Evolutionary conservation across 2,113 vertebrate genomes (phyloP), one percentile per base, ranked within the genome.

Genomic region (Mastomys coucha): DNA sequence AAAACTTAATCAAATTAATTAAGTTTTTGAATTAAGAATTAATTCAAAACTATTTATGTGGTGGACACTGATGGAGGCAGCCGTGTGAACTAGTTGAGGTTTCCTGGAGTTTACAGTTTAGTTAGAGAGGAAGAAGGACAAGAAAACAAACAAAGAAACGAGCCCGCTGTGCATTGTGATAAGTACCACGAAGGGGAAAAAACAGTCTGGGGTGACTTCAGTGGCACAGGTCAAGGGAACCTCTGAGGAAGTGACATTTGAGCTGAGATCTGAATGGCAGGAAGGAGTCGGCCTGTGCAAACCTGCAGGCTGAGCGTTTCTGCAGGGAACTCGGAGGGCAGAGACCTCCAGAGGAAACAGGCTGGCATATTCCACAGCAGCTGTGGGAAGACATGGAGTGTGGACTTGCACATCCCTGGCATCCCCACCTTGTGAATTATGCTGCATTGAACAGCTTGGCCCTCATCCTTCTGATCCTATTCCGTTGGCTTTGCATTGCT

Each of bases 221-320:
- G 78, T 82, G 42, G 17, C 14, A 10, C 73, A 76, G 51, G 91
- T 89, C 93, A 93, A 93, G 91, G 70, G 58, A 70, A 72, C 51
- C 28, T 78, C 88, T 81, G n/a, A 94, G 95, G 96, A 95, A 96
- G 81, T 95, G 92, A 93, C 86, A 93, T 94, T 95, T 76, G 84
- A 73, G 86, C 92, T 73, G 49, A 91, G 86, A 87, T 28, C 67
- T 94, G 72, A 97, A 92, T 78, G 89, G 94, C 92, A 97, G 94
- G 96, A 97, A 90, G 70, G 70, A 87, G 56, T 24, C 73, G 75
- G 81, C 39, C 65, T 14, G 0, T 22, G 75, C 84, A 87, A 73
- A 84, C 28, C 53, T 58, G 28, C 58, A 70, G 84, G 56, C 90
- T 81, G 87, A n/a, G 81, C 56, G 78, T 84, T 95, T 67, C 92